phyloP scores from a whole-genome alignment of 2,888 invertebrate genomes.

The Acanthosepion lycidas region DNA sequence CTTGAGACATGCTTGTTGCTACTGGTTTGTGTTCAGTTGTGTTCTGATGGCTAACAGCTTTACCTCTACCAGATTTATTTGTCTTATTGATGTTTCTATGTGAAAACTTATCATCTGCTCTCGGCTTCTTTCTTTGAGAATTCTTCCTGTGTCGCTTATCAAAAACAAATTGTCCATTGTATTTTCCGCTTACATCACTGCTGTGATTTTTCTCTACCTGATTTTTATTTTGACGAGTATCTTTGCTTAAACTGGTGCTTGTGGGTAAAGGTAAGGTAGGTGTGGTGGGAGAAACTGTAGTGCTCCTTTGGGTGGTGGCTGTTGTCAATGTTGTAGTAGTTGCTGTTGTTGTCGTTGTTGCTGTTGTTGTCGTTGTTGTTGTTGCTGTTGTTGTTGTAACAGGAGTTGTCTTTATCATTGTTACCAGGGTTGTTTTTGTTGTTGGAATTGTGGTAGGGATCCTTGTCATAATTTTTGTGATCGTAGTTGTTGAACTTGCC shows the following conservation, averaged over 20 bases:
- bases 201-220: conserved; percentile 51
- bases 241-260: conserved; percentile 36
- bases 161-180: background rate
- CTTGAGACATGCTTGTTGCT: conserved; percentile 34
- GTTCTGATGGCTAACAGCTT: conserved; percentile 39
- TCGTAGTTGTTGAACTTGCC: background rate
- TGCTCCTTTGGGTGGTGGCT: background rate
- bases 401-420: conserved; percentile 43
- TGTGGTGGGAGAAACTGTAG: background rate
- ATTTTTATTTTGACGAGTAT: background rate
- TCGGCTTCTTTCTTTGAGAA: background rate
- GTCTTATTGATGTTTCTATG: background rate
- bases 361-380: conserved; percentile 24
- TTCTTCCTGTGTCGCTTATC: background rate
- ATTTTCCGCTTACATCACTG: conserved; percentile 53
- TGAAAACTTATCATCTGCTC: background rate
- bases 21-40: conserved; percentile 39
- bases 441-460: background rate
- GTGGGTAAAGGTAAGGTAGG: background rate
- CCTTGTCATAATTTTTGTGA: background rate
- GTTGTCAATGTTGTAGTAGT: background rate
- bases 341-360: background rate
- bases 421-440: conserved; percentile 35
- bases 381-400: conserved; percentile 34
- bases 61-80: background rate